Conservation (phyloP, 2,797 vertebrate genomes). For the Cossypha polioptera region DNA sequence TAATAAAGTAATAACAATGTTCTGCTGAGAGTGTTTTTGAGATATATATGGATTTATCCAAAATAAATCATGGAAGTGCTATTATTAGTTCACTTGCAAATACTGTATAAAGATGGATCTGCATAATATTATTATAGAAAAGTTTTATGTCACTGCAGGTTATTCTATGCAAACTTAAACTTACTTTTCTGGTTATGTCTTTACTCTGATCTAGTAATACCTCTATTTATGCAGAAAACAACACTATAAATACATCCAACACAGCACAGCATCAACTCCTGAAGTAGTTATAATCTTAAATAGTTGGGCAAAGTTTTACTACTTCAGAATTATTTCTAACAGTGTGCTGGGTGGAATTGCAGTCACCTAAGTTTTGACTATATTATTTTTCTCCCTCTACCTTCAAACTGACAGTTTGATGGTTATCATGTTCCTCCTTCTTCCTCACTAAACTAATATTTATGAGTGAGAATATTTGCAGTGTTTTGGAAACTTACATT, state of each 20-base stretch:
- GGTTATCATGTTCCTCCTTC: background rate
- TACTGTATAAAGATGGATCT: constrained; percentile 13
- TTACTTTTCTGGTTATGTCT: constrained; percentile 5
- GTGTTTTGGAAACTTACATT: background rate
- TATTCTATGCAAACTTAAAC: background rate
- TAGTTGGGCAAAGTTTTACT: background rate
- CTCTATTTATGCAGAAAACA: background rate
- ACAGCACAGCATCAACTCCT: background rate
- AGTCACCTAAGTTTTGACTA: background rate
- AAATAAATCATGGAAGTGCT: constrained; percentile 69
- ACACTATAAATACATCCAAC: background rate
- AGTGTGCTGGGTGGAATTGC: background rate
- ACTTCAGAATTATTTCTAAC: background rate
- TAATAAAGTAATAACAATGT: constrained; percentile 77
- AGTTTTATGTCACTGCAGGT: constrained; percentile 6
- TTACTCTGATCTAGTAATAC: background rate
- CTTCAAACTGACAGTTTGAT: background rate
- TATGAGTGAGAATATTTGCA: background rate
- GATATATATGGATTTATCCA: constrained; percentile 67
- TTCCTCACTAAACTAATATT: background rate
- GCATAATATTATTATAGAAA: constrained; percentile 31
- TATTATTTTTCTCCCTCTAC: background rate
- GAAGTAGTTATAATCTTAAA: background rate
- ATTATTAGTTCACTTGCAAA: constrained; percentile 69
- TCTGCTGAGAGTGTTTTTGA: constrained; percentile 71